Percentiles rank a stretch among this genome's conserved stretches.
These are phyloP conservation scores for Siderastrea radians DNA, from an alignment of 92 coral and sea anemone genomes.

Conservation along the genomic window DNA sequence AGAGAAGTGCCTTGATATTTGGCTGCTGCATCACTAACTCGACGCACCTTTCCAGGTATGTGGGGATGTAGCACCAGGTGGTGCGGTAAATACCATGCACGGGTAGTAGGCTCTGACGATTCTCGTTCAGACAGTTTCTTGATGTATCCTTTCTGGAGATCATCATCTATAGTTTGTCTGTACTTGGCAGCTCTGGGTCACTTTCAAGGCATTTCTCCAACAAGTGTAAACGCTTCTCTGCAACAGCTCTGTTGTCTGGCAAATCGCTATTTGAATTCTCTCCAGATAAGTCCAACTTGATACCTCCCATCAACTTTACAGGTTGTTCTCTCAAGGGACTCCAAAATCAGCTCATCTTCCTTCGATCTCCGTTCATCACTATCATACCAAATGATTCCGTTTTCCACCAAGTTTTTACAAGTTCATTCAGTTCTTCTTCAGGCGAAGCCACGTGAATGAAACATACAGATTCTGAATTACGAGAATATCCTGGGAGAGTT, in stretches of 20 bases:
- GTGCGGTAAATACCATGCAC: conserved; percentile 40
- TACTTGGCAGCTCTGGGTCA: conserved; percentile 21
- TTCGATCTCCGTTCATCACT: conserved; percentile 17
- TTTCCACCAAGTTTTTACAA: neutral
- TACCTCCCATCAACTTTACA: conserved; percentile 55
- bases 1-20: conserved; percentile 37
- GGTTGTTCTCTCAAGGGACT: conserved; percentile 36
- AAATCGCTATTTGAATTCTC: neutral
- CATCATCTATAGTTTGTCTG: conserved; percentile 35
- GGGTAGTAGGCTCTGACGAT: neutral
- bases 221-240: conserved; percentile 9
- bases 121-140: conserved; percentile 33
- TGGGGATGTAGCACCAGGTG: conserved; percentile 26
- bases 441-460: conserved; percentile 38
- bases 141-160: conserved; percentile 37
- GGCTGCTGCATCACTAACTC: conserved; percentile 1
- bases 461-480: too few relatives aligned
- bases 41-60: conserved; percentile 34
- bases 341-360: conserved; percentile 50
- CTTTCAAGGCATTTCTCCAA: conserved; percentile 47
- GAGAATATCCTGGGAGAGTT: too few relatives aligned
- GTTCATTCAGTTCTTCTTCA: conserved; percentile 36
- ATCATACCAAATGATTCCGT: conserved; percentile 44
- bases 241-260: neutral
- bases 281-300: conserved; percentile 59